Conservation (phyloP, 2,113 vertebrate genomes). For the Aldabrachelys gigantea region DNA sequence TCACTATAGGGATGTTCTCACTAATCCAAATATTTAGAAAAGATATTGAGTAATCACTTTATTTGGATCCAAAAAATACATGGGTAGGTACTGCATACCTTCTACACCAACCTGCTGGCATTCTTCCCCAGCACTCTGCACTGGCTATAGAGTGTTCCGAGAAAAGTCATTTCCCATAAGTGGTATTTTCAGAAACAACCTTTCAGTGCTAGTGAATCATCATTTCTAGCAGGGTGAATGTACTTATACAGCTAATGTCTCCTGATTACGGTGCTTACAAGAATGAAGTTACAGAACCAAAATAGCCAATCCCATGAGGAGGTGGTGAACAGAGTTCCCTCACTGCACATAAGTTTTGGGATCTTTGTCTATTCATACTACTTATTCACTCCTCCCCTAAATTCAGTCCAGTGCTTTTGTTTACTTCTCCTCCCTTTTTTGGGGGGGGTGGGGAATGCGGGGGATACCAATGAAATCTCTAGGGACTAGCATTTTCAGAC, state of each 20-base stretch:
- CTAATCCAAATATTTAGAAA: neutral
- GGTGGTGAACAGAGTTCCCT: neutral
- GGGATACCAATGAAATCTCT: neutral
- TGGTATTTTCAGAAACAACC: neutral
- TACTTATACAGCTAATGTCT: neutral
- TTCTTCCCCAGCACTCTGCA: neutral
- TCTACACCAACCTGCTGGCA: neutral
- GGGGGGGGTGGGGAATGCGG: rapidly evolving
- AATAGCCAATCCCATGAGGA: neutral
- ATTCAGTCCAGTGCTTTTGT: neutral
- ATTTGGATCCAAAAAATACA: neutral
- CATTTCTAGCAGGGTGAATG: neutral
- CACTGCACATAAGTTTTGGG: neutral
- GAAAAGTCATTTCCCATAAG: neutral
- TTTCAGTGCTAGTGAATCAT: neutral
- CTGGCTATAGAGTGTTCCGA: neutral
- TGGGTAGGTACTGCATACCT: neutral
- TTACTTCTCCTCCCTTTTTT: neutral
- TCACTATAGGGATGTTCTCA: neutral
- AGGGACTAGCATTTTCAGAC: neutral
- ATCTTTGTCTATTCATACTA: neutral
- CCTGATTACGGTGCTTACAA: neutral
- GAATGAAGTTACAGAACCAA: neutral
- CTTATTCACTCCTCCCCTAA: neutral
- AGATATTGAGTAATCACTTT: neutral